phyloP scores from a whole-genome alignment of 1,140 invertebrate genomes.

The Steinernema feltiae region DNA sequence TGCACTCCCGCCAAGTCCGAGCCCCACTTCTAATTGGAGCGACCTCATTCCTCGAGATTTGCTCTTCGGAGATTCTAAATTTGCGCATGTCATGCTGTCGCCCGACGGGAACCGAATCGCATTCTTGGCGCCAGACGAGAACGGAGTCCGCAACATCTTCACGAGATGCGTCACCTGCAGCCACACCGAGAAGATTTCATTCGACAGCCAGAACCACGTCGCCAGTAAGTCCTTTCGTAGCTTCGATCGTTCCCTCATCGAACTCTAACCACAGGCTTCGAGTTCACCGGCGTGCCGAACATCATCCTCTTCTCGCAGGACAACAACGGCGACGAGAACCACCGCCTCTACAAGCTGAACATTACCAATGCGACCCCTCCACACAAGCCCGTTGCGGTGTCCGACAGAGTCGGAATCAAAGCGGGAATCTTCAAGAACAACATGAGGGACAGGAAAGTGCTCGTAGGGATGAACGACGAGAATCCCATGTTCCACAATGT shows the following conservation, averaged over 20 bases:
- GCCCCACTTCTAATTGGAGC: background rate
- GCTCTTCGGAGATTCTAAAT: conserved; percentile 36
- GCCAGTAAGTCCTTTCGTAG: background rate
- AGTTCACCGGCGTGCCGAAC: conserved; percentile 32
- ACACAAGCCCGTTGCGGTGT: conserved; percentile 19
- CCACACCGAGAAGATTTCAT: conserved; percentile 20
- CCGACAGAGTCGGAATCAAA: conserved; percentile 25
- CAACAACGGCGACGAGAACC: conserved; percentile 40
- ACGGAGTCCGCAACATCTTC: conserved; percentile 36
- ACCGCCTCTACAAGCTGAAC: conserved; percentile 36
- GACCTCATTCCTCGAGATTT: conserved; percentile 34
- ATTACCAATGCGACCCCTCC: conserved; percentile 22
- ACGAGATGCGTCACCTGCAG: conserved; percentile 31
- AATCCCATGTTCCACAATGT: conserved; percentile 39
- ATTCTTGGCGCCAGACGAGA: conserved; percentile 37
- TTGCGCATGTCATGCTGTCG: conserved; percentile 20
- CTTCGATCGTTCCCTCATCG: no score
- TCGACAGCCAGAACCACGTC: background rate
- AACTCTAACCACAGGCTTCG: no score
- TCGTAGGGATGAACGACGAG: conserved; percentile 37
- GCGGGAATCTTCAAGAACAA: conserved; percentile 31
- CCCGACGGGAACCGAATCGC: conserved; percentile 29
- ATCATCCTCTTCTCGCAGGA: conserved; percentile 35
- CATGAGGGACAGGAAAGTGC: conserved; percentile 12
- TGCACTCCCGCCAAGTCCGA: background rate